phyloP scores from a whole-genome alignment of 2,797 vertebrate genomes.

The Dromococcyx pavoninus region DNA sequence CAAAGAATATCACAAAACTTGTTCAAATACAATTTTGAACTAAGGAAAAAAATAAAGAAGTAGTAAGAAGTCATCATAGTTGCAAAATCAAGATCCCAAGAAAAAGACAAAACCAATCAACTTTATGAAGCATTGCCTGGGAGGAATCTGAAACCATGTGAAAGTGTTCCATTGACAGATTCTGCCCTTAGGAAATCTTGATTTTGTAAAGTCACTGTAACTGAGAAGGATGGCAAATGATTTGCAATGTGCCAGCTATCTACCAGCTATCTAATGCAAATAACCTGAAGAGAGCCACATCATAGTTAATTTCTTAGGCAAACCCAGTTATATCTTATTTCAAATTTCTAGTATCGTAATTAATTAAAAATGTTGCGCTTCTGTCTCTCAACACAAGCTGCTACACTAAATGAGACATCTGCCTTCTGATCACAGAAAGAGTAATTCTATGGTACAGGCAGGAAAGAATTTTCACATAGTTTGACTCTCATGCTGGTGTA shows the following conservation, averaged over 20 bases:
- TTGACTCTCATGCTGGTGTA: not conserved
- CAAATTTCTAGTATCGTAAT: not conserved
- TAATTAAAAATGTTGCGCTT: not conserved
- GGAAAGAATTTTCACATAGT: not conserved
- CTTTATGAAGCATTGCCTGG: not conserved
- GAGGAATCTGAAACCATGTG: not conserved
- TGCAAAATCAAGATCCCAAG: not conserved
- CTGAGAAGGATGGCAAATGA: not conserved
- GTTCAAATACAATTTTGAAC: not conserved
- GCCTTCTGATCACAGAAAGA: not conserved
- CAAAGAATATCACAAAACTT: not conserved
- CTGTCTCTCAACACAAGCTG: not conserved
- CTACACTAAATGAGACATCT: not conserved
- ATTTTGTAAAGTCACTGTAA: not conserved
- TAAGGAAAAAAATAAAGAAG: not conserved
- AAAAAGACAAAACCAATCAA: not conserved
- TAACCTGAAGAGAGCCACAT: not conserved
- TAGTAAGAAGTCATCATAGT: not conserved
- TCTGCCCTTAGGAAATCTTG: not conserved
- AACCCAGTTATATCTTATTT: not conserved
- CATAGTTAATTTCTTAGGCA: not conserved
- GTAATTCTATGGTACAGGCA: not conserved
- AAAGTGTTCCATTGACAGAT: not conserved
- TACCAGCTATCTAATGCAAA: not conserved
- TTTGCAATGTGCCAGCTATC: not conserved